Conservation (phyloP, 2,113 vertebrate species). For the Coturnix japonica region DNA sequence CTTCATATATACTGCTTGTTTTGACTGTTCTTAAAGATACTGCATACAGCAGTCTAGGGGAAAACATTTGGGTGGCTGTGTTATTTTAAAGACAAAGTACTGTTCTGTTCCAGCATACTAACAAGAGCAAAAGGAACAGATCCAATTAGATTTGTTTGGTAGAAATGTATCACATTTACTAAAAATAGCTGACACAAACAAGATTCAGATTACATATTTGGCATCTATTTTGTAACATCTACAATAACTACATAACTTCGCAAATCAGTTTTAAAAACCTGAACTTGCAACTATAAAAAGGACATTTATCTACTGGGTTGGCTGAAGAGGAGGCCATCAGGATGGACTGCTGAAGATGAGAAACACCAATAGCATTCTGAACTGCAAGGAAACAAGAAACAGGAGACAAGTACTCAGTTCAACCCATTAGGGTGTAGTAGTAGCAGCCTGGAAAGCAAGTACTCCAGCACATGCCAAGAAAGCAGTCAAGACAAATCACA, state of each 20-base stretch:
- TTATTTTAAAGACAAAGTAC: background rate
- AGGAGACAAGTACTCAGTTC: background rate
- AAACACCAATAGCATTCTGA: slow-evolving; percentile 1
- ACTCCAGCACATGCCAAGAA: background rate
- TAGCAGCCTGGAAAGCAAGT: background rate
- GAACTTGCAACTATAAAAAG: background rate
- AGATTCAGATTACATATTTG: background rate
- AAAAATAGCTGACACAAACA: background rate
- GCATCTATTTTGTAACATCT: background rate
- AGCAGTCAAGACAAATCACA: background rate
- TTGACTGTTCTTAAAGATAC: background rate
- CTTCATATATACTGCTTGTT: background rate
- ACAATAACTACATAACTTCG: background rate
- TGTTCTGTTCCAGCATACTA: background rate
- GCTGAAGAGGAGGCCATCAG: slow-evolving; percentile 25
- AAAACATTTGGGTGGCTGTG: background rate
- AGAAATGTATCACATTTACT: background rate
- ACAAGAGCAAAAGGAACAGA: background rate
- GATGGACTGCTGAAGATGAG: background rate
- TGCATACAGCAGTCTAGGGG: background rate
- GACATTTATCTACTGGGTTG: background rate
- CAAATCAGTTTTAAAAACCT: background rate
- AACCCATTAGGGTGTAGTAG: background rate
- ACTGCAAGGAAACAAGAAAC: background rate
- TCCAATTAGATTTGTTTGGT: background rate